Evolutionary conservation across 2,797 vertebrate species (phyloP).

Genomic region (Vespertilio murinus): DNA sequence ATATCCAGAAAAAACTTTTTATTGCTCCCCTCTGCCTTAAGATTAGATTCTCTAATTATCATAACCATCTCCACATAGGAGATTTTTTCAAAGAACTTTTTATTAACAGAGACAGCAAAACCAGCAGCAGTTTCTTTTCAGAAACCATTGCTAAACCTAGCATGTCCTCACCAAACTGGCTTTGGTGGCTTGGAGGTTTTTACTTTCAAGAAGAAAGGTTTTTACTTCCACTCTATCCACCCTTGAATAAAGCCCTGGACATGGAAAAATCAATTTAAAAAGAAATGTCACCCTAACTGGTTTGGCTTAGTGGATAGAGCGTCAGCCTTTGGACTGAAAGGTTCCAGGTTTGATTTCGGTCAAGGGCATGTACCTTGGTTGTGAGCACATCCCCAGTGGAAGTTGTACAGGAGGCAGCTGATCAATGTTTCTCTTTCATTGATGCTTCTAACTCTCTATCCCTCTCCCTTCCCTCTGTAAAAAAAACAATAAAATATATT

Average conservation of each 20-base stretch:
- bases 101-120: not conserved
- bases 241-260: not conserved
- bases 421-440: too few species aligned
- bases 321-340: too few species aligned
- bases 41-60: not conserved
- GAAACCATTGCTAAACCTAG: not conserved
- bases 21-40: not conserved
- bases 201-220: not conserved
- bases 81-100: not conserved
- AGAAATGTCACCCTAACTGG: not conserved
- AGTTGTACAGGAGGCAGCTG: too few species aligned
- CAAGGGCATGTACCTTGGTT: too few species aligned
- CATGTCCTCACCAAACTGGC: not conserved
- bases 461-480: too few species aligned
- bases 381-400: too few species aligned
- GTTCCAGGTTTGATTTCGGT: too few species aligned
- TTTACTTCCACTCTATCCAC: not conserved
- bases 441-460: too few species aligned
- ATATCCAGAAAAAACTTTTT: not conserved
- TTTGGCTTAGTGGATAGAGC: too few species aligned
- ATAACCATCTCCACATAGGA: not conserved
- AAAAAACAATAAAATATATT: not conserved
- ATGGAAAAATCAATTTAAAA: not conserved
- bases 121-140: not conserved
- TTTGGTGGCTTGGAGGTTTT: not conserved